Evolutionary conservation across 2,888 invertebrate species (phyloP).

Genomic region (Tanypteryx hageni): DNA sequence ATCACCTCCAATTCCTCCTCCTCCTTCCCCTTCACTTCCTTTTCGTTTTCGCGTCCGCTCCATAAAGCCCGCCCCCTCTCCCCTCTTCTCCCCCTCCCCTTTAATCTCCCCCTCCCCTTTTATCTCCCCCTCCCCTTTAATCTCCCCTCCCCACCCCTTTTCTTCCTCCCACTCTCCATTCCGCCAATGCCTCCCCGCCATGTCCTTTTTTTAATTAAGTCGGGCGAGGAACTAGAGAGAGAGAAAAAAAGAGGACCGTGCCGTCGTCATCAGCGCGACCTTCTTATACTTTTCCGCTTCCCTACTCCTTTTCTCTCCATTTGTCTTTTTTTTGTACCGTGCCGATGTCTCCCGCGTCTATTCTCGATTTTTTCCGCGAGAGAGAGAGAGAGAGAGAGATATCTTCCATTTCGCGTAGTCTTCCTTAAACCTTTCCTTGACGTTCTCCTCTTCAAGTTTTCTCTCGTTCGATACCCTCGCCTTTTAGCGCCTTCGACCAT

Average conservation of each 20-base stretch:
- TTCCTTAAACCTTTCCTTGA: no score
- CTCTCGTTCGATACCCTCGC: no score
- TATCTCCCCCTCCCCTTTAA: not conserved
- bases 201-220: conserved; percentile 48
- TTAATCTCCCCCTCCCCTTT: not conserved
- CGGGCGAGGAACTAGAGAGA: not conserved
- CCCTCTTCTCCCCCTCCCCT: not conserved
- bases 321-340: not conserved
- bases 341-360: not conserved
- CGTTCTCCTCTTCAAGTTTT: no score
- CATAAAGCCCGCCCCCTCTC: no score
- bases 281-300: conserved; percentile 8
- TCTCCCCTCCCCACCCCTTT: not conserved
- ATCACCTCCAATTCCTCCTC: not conserved
- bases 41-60: not conserved
- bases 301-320: not conserved
- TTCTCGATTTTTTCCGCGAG: not conserved
- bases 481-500: no score
- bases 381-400: no score
- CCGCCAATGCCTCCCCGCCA: not conserved
- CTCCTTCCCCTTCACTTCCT: not conserved
- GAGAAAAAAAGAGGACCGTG: not conserved
- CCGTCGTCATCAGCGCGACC: conserved; percentile 31
- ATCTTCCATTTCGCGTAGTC: no score
- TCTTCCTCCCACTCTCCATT: not conserved